A percentile compares a stretch with the other conserved stretches of the same genome.
phyloP scores from a whole-genome alignment of 2,113 vertebrate genomes.

The Dryoscopus gambensis region DNA sequence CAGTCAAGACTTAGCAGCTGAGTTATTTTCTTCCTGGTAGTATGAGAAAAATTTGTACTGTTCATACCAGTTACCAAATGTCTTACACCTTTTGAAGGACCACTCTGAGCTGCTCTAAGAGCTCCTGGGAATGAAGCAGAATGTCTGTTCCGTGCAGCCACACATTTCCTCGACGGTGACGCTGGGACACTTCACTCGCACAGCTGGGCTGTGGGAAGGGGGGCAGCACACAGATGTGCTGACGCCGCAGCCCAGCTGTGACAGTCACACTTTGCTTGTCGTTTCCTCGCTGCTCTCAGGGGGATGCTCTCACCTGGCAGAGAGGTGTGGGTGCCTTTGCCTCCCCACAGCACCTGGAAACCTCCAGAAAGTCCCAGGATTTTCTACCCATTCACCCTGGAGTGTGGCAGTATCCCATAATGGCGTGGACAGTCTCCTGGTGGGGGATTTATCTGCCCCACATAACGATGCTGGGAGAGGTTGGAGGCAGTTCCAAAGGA shows the following conservation, averaged over 20 bases:
- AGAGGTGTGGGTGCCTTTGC: fast-evolving
- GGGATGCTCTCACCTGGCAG: background rate
- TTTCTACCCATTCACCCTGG: fast-evolving
- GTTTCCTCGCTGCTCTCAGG: background rate
- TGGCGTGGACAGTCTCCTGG: fast-evolving
- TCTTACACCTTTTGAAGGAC: background rate
- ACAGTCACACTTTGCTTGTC: background rate
- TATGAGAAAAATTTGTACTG: background rate
- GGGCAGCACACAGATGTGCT: background rate
- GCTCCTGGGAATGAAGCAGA: background rate
- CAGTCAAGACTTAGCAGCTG: background rate
- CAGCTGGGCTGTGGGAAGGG: background rate
- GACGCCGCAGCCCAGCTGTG: background rate
- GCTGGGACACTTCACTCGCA: fast-evolving
- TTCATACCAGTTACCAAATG: background rate
- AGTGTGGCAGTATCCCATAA: background rate
- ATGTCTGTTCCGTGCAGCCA: fast-evolving
- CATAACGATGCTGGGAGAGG: fast-evolving
- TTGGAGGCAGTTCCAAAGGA: background rate
- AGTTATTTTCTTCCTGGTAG: background rate
- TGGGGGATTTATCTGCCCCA: fast-evolving
- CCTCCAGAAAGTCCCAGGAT: background rate
- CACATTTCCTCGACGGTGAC: fast-evolving
- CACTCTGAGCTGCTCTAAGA: background rate
- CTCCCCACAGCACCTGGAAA: background rate